phyloP scores from a whole-genome alignment of 2,113 vertebrate species.

The Nematolebias whitei region DNA sequence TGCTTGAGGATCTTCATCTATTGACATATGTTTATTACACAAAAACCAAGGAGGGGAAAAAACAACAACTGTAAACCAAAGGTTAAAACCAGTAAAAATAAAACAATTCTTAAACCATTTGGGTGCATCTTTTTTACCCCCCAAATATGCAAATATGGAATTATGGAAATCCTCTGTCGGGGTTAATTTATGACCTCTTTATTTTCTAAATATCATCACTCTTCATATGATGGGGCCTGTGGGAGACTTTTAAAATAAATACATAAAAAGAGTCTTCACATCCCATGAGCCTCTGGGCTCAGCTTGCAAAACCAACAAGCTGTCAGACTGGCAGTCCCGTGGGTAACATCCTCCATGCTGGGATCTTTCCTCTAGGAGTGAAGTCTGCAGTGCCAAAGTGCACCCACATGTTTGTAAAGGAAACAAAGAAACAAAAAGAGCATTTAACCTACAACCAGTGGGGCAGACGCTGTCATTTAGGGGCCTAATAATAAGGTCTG shows the following conservation, averaged over 20 bases:
- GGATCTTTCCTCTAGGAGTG: slow-evolving; percentile 27
- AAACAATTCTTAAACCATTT: neutral
- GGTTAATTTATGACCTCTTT: neutral
- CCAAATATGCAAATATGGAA: neutral
- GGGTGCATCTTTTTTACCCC: neutral
- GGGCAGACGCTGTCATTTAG: slow-evolving; percentile 3
- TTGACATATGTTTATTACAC: too few species aligned
- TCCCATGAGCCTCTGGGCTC: slow-evolving; percentile 63
- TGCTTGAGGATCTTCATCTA: too few species aligned
- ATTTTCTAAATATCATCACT: slow-evolving; percentile 5
- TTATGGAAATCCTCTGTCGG: neutral
- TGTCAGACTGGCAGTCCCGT: slow-evolving; percentile 34
- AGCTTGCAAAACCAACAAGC: slow-evolving; percentile 51
- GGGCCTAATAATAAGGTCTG: neutral
- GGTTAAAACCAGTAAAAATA: neutral
- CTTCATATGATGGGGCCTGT: slow-evolving; percentile 12
- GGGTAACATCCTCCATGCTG: slow-evolving; percentile 28
- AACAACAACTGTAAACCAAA: slow-evolving; percentile 2
- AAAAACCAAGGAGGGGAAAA: too few species aligned
- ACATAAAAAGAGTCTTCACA: neutral
- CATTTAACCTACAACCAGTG: slow-evolving; percentile 2
- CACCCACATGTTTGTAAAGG: slow-evolving; percentile 1
- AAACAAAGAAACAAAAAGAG: neutral
- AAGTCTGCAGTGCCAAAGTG: neutral
- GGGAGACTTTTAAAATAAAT: slow-evolving; percentile 9